These are phyloP conservation scores for Zaprionus ghesquierei DNA, from an alignment of 1,140 invertebrate species.

Conservation along the genomic window DNA sequence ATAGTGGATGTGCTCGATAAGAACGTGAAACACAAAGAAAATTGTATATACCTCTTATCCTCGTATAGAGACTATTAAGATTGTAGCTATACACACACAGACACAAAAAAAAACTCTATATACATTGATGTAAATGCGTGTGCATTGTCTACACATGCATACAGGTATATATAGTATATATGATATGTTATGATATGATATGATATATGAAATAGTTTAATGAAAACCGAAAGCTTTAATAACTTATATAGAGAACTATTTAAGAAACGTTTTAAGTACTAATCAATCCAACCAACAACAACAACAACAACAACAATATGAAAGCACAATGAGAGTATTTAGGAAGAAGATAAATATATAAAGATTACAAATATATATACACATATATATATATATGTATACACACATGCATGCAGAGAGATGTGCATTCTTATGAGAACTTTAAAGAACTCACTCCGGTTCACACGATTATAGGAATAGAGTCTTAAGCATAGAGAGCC, in stretches of 20 bases:
- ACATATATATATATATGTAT: constrained; percentile 14
- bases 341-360: constrained; percentile 22
- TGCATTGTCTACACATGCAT: constrained; percentile 38
- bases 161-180: constrained; percentile 48
- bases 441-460: not conserved
- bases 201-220: constrained; percentile 72
- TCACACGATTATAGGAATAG: constrained; percentile 28
- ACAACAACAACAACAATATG: constrained; percentile 18
- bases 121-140: constrained; percentile 47
- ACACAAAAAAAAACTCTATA: constrained; percentile 48
- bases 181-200: constrained; percentile 21
- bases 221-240: constrained; percentile 82
- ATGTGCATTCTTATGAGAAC: constrained; percentile 11
- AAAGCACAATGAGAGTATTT: constrained; percentile 27
- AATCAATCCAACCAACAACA: constrained; percentile 46
- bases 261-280: constrained; percentile 78
- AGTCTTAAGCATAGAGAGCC: constrained; percentile 44
- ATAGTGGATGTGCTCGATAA: constrained; percentile 22
- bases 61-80: constrained; percentile 60
- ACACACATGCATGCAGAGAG: not conserved
- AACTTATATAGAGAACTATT: constrained; percentile 79
- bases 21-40: constrained; percentile 7
- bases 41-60: constrained; percentile 75
- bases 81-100: constrained; percentile 38
- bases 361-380: constrained; percentile 1